These are phyloP conservation scores for Umimayanthus kanabou DNA, from an alignment of 92 coral and sea anemone species.

Conservation along the genomic window DNA sequence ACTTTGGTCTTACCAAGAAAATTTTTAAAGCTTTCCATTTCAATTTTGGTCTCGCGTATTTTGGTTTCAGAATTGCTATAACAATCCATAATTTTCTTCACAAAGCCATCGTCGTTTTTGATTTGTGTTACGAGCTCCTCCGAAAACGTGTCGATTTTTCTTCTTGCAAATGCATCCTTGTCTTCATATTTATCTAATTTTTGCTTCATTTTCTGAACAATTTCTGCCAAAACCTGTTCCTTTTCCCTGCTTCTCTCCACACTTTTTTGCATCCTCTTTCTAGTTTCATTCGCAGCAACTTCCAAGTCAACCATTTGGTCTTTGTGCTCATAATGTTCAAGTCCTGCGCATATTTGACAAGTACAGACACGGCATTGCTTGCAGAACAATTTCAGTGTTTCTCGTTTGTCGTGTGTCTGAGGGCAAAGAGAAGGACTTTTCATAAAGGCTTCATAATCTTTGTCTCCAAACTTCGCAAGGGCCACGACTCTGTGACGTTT, in stretches of 20 bases:
- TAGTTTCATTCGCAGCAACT: not conserved
- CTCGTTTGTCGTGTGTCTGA: not conserved
- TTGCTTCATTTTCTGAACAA: not conserved
- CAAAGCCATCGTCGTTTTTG: not conserved
- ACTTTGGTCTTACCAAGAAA: not conserved
- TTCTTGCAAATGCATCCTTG: not conserved
- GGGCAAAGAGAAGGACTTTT: not conserved
- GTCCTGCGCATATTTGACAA: not conserved
- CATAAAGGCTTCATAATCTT: not conserved
- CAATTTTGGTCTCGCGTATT: not conserved
- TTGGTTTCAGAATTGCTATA: not conserved
- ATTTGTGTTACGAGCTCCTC: not conserved
- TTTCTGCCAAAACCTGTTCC: not conserved
- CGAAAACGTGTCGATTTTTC: slow-evolving; percentile 2
- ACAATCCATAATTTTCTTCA: not conserved
- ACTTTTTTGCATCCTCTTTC: not conserved
- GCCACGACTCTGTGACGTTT: too few relatives aligned
- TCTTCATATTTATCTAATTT: not conserved
- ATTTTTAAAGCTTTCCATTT: not conserved
- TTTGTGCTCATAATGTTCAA: not conserved
- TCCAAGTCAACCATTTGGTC: not conserved
- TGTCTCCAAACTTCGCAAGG: too few relatives aligned
- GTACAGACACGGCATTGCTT: not conserved
- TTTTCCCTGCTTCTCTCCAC: not conserved
- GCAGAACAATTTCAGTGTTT: not conserved